Percentiles rank a stretch among this genome's conserved stretches.
These are phyloP conservation scores for Tapirus terrestris DNA, from an alignment of 2,113 vertebrate species.

Conservation along the genomic window DNA sequence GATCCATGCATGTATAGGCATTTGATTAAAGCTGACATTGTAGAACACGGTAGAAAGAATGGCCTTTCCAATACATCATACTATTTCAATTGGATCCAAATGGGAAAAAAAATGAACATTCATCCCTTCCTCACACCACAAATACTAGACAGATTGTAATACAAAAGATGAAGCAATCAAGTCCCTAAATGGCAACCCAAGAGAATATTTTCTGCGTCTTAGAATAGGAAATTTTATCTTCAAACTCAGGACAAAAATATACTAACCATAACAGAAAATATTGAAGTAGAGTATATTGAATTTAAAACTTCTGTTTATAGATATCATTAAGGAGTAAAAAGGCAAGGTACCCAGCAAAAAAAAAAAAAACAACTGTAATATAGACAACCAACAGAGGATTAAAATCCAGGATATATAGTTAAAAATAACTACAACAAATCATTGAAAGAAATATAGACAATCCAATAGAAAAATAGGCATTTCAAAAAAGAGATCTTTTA, in stretches of 20 bases:
- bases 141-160: not conserved
- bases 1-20: not conserved
- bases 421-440: not conserved
- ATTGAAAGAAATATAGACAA: not conserved
- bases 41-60: not conserved
- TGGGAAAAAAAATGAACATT: not conserved
- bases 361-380: not conserved
- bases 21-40: not conserved
- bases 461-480: not conserved
- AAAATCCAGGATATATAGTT: not conserved
- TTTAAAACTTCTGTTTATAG: not conserved
- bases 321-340: not conserved
- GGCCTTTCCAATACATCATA: not conserved
- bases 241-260: constrained; percentile 10
- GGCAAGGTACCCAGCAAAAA: not conserved
- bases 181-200: not conserved
- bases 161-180: not conserved
- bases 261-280: not conserved
- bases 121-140: not conserved
- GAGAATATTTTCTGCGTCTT: not conserved
- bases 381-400: not conserved
- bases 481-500: not conserved
- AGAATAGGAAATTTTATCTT: not conserved
- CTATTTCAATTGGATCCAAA: not conserved
- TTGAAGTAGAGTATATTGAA: not conserved